Base-by-base conservation (phyloP, 2,888 invertebrate species). In the Terebella lapidaria region DNA sequence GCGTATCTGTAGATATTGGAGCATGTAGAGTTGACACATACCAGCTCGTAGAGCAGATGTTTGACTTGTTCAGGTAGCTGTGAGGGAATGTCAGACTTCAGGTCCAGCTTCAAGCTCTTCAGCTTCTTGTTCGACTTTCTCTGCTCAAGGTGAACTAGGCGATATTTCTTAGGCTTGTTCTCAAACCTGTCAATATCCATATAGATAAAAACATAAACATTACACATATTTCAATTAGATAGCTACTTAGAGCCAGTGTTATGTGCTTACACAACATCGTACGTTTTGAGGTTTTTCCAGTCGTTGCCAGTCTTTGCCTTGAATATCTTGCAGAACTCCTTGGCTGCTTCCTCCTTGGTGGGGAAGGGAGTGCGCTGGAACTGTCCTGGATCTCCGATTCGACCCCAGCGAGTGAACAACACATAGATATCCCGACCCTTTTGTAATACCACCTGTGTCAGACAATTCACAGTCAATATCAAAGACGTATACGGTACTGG, bases 361-460 rank as follows among this genome's bases (percentile, higher is more conserved):
- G 74, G 72, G 68, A 79, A 83, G 2, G 84, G 83, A 2, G 83
- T 84, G 61, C 81, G 81, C 70, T 84, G 83, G 64, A 72, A 81
- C 67, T 82, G 81, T 2, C 83, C 83, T 0, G 65, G 66, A 58
- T 79, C 77, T 18, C 84, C 84, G 30, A 84, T 83, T 46, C 84
- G 71, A 3, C 84, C 84, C 84, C 84, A 84, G 29, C 83, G 77
- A 18, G 83, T 84, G 73, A 84, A 84, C 59, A 84, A 66, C 46
- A 84, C 70, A 67, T 77, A 83, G 55, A 84, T 66, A 61, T 83
- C 81, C 68, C 82, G 74, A n/a, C 70, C 73, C 53, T 71, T 74
- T 64, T 77, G 77, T 57, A 77, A 70, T 27, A 83, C 74, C 58
- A 83, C 73, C 76, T 81, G 65, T 15, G n/a, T 64, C 54, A 24